phyloP scores from a whole-genome alignment of 2,113 vertebrate species.

The Aphelocoma coerulescens region DNA sequence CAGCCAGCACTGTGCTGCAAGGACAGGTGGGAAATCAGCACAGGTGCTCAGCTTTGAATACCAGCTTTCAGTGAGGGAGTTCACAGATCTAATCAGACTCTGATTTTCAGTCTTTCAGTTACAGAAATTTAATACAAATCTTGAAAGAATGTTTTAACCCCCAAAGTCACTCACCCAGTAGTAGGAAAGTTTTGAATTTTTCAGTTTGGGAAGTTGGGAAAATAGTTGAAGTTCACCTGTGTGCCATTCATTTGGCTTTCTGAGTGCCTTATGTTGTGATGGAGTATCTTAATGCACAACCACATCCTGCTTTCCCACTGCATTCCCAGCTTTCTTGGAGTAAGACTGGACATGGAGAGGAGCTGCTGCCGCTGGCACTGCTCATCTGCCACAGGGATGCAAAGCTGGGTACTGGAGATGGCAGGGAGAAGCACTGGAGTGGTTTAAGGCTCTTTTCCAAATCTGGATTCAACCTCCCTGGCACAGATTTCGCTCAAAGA shows the following conservation, averaged over 20 bases:
- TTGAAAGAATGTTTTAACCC: background rate
- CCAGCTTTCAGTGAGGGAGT: accelerated
- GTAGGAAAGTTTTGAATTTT: background rate
- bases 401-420: background rate
- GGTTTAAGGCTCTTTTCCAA: background rate
- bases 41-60: background rate
- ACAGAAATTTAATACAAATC: background rate
- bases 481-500: background rate
- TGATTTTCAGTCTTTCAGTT: background rate
- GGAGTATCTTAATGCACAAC: background rate
- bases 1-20: background rate
- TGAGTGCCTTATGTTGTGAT: accelerated
- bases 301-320: background rate
- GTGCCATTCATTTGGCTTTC: background rate
- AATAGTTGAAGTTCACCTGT: background rate
- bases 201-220: background rate
- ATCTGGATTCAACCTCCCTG: background rate
- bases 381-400: background rate
- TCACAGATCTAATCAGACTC: background rate
- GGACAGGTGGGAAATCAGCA: accelerated
- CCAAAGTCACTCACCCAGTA: background rate
- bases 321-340: background rate
- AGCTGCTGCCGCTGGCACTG: accelerated
- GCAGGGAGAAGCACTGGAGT: background rate
- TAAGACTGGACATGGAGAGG: background rate